Conservation (phyloP, 1,140 invertebrate species). For the Zaprionus africanus region DNA sequence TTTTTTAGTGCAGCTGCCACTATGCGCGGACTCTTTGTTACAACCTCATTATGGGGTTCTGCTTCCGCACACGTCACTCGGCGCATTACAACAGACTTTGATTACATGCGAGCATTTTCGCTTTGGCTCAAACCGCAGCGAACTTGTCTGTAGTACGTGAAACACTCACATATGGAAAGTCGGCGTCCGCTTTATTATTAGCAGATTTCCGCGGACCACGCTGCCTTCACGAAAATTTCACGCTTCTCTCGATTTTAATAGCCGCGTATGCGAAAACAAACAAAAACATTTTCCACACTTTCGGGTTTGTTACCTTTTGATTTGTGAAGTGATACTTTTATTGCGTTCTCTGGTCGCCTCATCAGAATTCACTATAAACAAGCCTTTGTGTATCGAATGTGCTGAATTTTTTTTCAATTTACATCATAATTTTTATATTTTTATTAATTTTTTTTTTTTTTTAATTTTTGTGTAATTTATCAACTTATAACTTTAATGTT, state of each 20-base stretch:
- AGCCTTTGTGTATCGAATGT: constrained; percentile 31
- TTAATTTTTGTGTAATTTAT: constrained; percentile 15
- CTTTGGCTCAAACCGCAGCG: constrained; percentile 9
- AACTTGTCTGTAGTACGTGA: constrained; percentile 27
- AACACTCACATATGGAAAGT: constrained; percentile 56
- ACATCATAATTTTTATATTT: not conserved
- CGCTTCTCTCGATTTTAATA: constrained; percentile 63
- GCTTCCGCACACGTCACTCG: constrained; percentile 48
- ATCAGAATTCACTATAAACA: constrained; percentile 40
- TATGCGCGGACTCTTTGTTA: constrained; percentile 16
- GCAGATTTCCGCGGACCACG: constrained; percentile 56
- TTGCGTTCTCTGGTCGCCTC: constrained; percentile 11
- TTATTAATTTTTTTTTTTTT: constrained; percentile 42
- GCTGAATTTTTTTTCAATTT: constrained; percentile 14
- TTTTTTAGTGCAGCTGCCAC: constrained; percentile 5
- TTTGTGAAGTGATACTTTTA: constrained; percentile 37
- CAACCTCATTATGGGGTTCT: constrained; percentile 23
- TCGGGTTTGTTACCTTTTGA: constrained; percentile 46
- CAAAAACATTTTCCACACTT: constrained; percentile 48
- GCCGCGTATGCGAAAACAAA: constrained; percentile 61
- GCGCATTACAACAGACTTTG: constrained; percentile 48
- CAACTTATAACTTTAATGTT: constrained; percentile 55
- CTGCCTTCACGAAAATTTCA: constrained; percentile 57
- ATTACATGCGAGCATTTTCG: constrained; percentile 39
- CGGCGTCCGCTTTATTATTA: constrained; percentile 63